These are phyloP conservation scores for Limnephilus auricula DNA, from an alignment of 2,888 invertebrate genomes.

Conservation along the genomic window DNA sequence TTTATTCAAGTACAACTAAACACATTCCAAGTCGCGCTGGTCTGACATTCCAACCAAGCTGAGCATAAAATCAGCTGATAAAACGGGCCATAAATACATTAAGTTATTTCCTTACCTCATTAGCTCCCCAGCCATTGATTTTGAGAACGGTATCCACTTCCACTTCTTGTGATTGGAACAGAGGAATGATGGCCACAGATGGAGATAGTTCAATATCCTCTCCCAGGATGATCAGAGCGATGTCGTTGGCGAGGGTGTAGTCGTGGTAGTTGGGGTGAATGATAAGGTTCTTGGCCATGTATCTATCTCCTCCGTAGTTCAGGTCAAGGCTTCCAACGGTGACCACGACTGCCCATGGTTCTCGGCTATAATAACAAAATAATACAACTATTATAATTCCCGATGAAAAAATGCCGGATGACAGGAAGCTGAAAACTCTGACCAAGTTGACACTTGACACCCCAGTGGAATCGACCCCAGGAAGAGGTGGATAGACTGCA, in stretches of 20 bases:
- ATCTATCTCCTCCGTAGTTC: conserved; percentile 71
- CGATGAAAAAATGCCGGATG: background rate
- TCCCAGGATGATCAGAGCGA: conserved; percentile 73
- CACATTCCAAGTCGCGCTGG: too few species aligned
- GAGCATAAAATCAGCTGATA: too few species aligned
- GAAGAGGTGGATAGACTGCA: too few species aligned
- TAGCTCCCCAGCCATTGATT: conserved; percentile 74
- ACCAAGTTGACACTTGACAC: too few species aligned
- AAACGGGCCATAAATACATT: background rate
- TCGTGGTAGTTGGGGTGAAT: conserved; percentile 73
- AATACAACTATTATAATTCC: background rate
- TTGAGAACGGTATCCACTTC: conserved; percentile 72
- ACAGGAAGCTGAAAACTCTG: too few species aligned
- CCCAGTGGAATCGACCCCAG: too few species aligned
- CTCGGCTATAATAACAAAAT: background rate
- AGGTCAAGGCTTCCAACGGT: conserved; percentile 44
- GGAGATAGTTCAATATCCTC: conserved; percentile 71
- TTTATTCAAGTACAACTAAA: too few species aligned
- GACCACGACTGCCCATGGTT: conserved; percentile 11
- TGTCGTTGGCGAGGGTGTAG: conserved; percentile 72
- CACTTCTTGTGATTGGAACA: conserved; percentile 68
- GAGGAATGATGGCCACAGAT: conserved; percentile 70
- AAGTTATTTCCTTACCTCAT: conserved; percentile 70
- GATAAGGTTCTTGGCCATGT: conserved; percentile 71
- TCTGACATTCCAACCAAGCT: too few species aligned